Evolutionary conservation across 1,140 invertebrate genomes (phyloP), one percentile per base, ranked within the genome.

Genomic region (Drosophila eugracilis): DNA sequence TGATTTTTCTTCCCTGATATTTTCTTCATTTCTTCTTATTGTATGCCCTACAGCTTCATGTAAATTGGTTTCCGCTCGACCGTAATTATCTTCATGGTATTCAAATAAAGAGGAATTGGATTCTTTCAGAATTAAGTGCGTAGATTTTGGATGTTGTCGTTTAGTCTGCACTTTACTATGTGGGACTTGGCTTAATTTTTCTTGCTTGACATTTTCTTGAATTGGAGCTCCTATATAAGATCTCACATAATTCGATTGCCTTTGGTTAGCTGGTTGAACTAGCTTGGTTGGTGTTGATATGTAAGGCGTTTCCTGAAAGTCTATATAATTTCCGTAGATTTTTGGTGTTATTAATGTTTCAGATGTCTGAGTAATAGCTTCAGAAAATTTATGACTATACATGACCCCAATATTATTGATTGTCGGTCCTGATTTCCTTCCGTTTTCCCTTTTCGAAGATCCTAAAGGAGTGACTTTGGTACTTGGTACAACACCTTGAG

Each of bases 281-380:
- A n/a, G n/a, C 17, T 19, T 42, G 41, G 15, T 0, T 14, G n/a
- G 26, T 24, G 7, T 9, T n/a, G 10, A 1, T n/a, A 12, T 22
- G 5, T 21, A 7, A 9, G 21, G 5, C 5, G 9, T 15, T 15
- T 4, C 22, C 7, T 26, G 14, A 19, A 14, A 17, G 14, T 17
- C n/a, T n/a, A n/a, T n/a, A n/a, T n/a, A n/a, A n/a, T n/a, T 15
- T 14, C 7, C 10, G 12, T 1, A 0, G 6, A n/a, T n/a, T n/a
- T n/a, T n/a, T n/a, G n/a, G n/a, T n/a, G 12, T 58, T 4, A 54
- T 54, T 14, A 54, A 1, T 6, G 19, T 19, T 12, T 24, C 32
- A 2, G 49, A 55, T 4, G 55, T 59, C 12, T 59, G 55, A 3
- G 55, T 59, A 14, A 59, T 14, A 5, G 49, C 55, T 12, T 55